phyloP scores from a whole-genome alignment of 2,797 vertebrate species.

The Parauchenoglanis punctatus region DNA sequence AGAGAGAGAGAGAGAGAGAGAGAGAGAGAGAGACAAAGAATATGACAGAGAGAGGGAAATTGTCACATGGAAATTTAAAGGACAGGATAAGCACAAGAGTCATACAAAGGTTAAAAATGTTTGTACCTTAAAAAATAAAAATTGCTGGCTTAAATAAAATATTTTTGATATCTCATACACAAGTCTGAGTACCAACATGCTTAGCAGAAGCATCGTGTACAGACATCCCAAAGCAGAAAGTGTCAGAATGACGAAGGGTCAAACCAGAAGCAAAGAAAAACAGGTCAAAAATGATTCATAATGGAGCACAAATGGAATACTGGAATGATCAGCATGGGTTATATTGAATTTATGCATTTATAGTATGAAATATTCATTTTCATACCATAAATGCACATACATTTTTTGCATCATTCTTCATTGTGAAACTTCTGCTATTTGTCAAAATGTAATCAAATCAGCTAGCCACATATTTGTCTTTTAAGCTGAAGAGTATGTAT shows the following conservation, averaged over 20 bases:
- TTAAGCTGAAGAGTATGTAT: neutral
- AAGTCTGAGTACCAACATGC: neutral
- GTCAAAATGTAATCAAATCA: neutral
- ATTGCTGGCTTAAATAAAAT: neutral
- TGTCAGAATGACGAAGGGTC: neutral
- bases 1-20: neutral
- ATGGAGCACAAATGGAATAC: neutral
- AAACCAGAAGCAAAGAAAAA: neutral
- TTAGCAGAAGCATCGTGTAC: neutral
- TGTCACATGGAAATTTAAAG: neutral
- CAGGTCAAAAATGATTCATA: neutral
- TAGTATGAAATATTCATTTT: neutral
- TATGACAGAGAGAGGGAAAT: neutral
- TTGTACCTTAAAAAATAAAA: neutral
- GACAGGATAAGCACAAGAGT: neutral
- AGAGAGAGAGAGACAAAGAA: slow-evolving; percentile 26
- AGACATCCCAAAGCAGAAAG: neutral
- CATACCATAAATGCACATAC: neutral
- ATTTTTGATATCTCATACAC: neutral
- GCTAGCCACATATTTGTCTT: neutral
- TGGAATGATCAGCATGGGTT: neutral
- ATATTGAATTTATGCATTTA: neutral
- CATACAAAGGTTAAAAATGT: neutral
- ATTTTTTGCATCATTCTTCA: neutral
- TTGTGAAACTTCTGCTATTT: neutral